phyloP scores from a whole-genome alignment of 2,888 invertebrate species.

The Amphipyra berbera region DNA sequence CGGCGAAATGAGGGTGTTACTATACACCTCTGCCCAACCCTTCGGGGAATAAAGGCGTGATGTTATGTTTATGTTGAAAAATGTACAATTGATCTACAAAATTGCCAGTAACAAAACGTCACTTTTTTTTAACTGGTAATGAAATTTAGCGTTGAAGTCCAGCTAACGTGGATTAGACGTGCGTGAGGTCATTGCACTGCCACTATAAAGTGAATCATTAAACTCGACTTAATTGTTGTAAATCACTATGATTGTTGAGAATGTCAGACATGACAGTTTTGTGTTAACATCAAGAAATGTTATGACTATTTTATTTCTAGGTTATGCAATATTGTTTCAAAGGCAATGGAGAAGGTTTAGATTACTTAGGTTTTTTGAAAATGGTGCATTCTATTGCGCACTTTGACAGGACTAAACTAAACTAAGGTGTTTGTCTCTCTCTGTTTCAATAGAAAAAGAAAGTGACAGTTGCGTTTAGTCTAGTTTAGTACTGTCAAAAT shows the following conservation, averaged over 20 bases:
- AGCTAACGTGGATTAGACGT: constrained; percentile 33
- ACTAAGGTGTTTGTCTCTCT: no score
- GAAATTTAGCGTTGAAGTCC: background rate
- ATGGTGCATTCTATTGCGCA: no score
- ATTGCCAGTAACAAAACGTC: background rate
- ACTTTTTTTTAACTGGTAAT: constrained; percentile 4
- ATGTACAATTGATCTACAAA: no score
- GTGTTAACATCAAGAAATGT: constrained; percentile 20
- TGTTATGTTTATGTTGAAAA: no score
- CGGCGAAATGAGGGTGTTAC: no score
- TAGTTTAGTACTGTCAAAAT: no score
- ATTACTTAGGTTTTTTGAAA: background rate
- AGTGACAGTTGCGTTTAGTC: no score
- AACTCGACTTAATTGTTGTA: constrained; percentile 50
- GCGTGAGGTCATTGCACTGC: constrained; percentile 39
- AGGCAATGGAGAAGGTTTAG: background rate
- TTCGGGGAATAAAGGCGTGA: no score
- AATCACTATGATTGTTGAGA: constrained; percentile 53
- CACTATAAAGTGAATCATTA: constrained; percentile 38
- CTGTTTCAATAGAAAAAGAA: no score
- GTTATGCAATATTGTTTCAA: constrained; percentile 2
- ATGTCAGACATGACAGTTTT: constrained; percentile 25
- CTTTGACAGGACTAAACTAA: no score
- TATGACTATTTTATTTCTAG: constrained; percentile 18
- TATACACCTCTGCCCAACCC: no score